phyloP scores from a whole-genome alignment of 2,888 invertebrate species.

The Azorinus chamasolen region DNA sequence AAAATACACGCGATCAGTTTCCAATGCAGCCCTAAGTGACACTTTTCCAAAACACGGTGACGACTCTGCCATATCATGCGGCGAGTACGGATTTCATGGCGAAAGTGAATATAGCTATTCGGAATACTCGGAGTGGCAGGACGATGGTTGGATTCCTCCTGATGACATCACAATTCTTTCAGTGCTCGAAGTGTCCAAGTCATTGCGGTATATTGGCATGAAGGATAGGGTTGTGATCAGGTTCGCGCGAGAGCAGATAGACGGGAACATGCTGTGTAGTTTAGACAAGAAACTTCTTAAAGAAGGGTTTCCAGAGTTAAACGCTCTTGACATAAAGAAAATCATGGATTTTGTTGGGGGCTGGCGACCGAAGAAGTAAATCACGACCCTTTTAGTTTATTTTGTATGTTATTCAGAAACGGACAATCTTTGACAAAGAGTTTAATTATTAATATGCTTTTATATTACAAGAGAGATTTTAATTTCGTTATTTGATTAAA shows the following conservation, averaged over 20 bases:
- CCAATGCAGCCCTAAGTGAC: slow-evolving; percentile 74
- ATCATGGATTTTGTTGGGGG: slow-evolving; percentile 83
- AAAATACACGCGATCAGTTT: slow-evolving; percentile 65
- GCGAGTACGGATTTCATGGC: slow-evolving; percentile 76
- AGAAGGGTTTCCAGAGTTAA: slow-evolving; percentile 84
- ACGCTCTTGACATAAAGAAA: slow-evolving; percentile 84
- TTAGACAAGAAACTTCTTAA: slow-evolving; percentile 80
- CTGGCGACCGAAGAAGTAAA: slow-evolving; percentile 83
- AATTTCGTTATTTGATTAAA: too few species aligned
- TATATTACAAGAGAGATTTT: too few species aligned
- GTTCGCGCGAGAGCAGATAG: slow-evolving; percentile 83
- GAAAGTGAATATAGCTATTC: slow-evolving; percentile 81
- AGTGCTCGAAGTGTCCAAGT: slow-evolving; percentile 81
- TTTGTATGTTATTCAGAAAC: too few species aligned
- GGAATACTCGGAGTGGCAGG: slow-evolving; percentile 74
- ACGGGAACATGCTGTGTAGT: slow-evolving; percentile 81
- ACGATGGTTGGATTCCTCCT: slow-evolving; percentile 82
- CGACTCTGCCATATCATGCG: slow-evolving; percentile 81
- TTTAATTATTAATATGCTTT: too few species aligned
- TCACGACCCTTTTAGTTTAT: too few species aligned
- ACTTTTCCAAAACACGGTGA: slow-evolving; percentile 73
- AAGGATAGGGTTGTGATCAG: slow-evolving; percentile 81
- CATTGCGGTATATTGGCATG: slow-evolving; percentile 84
- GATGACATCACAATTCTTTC: slow-evolving; percentile 74
- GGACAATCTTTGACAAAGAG: too few species aligned